A percentile compares a stretch with the other conserved stretches of the same genome.
Evolutionary conservation across 2,113 vertebrate species (phyloP).

Genomic region (Dasyprocta punctata): DNA sequence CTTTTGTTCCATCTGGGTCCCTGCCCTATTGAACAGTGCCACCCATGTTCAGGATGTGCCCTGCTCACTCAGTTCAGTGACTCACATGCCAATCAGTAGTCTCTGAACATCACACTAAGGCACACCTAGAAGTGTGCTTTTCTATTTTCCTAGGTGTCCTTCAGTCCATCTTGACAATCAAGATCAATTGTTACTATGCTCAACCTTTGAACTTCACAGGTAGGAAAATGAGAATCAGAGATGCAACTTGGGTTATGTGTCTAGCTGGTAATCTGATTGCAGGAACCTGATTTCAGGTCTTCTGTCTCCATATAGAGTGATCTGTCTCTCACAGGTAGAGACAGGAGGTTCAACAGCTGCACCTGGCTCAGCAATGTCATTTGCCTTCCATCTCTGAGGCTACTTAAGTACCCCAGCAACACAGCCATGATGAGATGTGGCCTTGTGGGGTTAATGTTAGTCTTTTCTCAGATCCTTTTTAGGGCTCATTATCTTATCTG

Average conservation of each 20-base stretch:
- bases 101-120: not conserved
- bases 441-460: not conserved
- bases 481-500: not conserved
- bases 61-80: not conserved
- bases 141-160: not conserved
- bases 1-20: not conserved
- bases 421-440: not conserved
- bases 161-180: not conserved
- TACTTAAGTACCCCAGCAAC: constrained; percentile 8
- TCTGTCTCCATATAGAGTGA: not conserved
- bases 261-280: not conserved
- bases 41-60: not conserved
- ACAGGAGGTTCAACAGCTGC: not conserved
- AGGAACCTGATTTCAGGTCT: not conserved
- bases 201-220: not conserved
- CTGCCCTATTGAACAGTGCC: not conserved
- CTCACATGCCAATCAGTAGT: not conserved
- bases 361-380: not conserved
- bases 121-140: not conserved
- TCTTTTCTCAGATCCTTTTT: not conserved
- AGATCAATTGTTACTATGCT: not conserved
- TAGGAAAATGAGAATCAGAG: not conserved
- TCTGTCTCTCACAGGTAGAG: not conserved
- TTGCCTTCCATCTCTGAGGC: not conserved
- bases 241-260: not conserved